Evolutionary conservation across 2,888 invertebrate genomes (phyloP), one percentile per base, ranked within the genome.

Genomic region (Drosophila melanosoma): DNA sequence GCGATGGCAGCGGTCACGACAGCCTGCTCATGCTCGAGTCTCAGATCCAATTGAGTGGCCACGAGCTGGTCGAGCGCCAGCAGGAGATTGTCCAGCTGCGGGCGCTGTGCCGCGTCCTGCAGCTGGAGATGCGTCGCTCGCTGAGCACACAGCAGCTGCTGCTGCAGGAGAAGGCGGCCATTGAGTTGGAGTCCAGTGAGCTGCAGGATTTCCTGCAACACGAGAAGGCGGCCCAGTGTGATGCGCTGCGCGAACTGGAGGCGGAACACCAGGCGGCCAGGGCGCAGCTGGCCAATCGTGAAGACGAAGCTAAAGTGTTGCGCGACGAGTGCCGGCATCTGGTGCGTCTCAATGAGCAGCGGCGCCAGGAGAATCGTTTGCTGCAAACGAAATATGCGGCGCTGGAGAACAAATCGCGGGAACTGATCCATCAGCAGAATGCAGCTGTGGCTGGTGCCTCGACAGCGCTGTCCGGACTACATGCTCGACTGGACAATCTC

Each of bases 191-290:
- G 92, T 96, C 97, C 35, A 94, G 94, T 3, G 98, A 98, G 93
- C 94, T 98, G 93, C 97, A 97, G 91, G 97, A 98, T 90, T 98
- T 98, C 92, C 94, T 98, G 75, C 97, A 97, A 84, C 96, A 96
- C 12, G 98, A 98, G 93, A 97, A 97, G 87, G 95, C 95, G 7
- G 96, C 97, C 11, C 94, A 98, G 81, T 95, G 95, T 29, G 97
- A 97, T 90, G 96, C 97, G 1, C 94, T 98, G 51, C 95, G 95
- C 48, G 98, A 98, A 80, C 94, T 96, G 2, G 98, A 98, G 76
- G 65, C 67, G n/a, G 93, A 92, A 38, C 89, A 90, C 83, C 83
- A 89, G 86, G 82, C 83, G 66, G 77, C 90, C 69, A 90, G 93
- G 83, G 74, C 94, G 73, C 90, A 92, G 89, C 63, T 95, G 36